A percentile compares a stretch with the other conserved stretches of the same genome.
phyloP scores from a whole-genome alignment of 2,888 invertebrate species.

The Drosophila anomalipes region DNA sequence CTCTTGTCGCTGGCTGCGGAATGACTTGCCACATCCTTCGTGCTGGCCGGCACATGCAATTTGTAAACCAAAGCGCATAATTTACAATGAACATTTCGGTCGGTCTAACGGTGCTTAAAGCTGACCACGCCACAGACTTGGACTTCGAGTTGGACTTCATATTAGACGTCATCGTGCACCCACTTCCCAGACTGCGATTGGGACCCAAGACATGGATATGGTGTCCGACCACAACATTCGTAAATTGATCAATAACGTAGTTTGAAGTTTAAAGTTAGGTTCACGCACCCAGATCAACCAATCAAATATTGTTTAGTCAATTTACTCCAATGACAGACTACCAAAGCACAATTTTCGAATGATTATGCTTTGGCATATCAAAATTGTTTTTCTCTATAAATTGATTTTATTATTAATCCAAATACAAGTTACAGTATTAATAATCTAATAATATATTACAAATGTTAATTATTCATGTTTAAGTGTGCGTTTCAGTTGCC shows the following conservation, averaged over 20 bases:
- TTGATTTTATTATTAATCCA: not conserved
- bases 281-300: not conserved
- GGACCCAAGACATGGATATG: constrained; percentile 35
- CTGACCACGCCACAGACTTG: constrained; percentile 55
- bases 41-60: constrained; percentile 71
- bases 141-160: constrained; percentile 23
- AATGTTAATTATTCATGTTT: not conserved
- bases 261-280: not conserved
- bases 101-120: constrained; percentile 52
- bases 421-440: not conserved
- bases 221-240: not conserved
- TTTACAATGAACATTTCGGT: constrained; percentile 72
- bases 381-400: not conserved
- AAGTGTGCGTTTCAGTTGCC: not conserved
- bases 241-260: constrained; percentile 4
- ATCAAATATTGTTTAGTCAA: not conserved
- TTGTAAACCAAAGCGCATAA: constrained; percentile 80
- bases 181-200: not conserved
- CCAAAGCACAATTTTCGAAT: not conserved
- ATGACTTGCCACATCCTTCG: constrained; percentile 70
- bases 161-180: constrained; percentile 10
- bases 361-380: not conserved
- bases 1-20: constrained; percentile 39
- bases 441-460: not conserved
- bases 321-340: not conserved